Conservation (phyloP, 2,113 vertebrate species). For the Scortum barcoo region DNA sequence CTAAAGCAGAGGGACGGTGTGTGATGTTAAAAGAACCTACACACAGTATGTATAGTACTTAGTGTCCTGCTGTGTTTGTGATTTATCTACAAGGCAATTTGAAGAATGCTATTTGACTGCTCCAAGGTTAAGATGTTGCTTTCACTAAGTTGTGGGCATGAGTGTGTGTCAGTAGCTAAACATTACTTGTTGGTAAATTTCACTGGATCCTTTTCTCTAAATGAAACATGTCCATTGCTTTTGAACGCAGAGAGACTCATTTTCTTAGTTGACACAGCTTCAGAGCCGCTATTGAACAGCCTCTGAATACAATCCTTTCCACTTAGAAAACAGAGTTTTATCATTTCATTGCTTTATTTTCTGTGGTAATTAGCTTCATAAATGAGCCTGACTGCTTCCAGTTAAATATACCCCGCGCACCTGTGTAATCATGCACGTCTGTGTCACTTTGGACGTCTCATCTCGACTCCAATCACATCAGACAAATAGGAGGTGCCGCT, state of each 20-base stretch:
- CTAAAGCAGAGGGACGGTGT: neutral
- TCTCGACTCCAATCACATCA: constrained; percentile 44
- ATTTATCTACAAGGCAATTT: neutral
- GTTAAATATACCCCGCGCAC: constrained; percentile 33
- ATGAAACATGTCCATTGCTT: neutral
- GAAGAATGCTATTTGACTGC: neutral
- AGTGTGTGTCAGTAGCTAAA: neutral
- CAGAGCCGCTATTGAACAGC: neutral
- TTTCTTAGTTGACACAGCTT: no score
- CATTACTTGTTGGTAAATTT: constrained; percentile 12
- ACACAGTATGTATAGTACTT: neutral
- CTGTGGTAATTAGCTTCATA: constrained; percentile 13
- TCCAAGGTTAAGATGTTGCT: neutral
- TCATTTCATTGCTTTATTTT: constrained; percentile 12
- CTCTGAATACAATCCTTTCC: neutral
- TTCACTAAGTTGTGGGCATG: neutral
- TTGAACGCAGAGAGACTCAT: neutral
- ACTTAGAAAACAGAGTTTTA: neutral
- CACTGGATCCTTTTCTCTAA: neutral
- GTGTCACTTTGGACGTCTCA: constrained; percentile 58
- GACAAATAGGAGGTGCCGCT: constrained; percentile 50
- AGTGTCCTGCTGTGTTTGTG: neutral
- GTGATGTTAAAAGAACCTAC: neutral
- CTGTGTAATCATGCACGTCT: constrained; percentile 56
- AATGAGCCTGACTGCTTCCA: neutral